Base-by-base conservation (phyloP, 2,888 invertebrate genomes). In the Monoplex corrugatus region DNA sequence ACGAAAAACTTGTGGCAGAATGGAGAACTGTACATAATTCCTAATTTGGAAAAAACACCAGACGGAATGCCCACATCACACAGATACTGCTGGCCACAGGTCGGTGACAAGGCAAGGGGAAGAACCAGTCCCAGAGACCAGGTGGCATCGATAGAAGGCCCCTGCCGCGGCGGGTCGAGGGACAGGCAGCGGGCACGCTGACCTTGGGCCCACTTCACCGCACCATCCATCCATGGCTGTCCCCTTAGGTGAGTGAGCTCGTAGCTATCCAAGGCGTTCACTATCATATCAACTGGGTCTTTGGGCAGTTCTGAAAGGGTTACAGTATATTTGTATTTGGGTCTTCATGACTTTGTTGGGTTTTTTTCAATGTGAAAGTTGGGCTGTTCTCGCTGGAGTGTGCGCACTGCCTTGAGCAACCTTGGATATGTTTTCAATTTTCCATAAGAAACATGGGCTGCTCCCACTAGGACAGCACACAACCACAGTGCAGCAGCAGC, bases 61-160 rank as follows among this genome's bases (percentile, higher is more conserved):
- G 97, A 96, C 45, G 98, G 98, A 94, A 98, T 97, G 92, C 98
- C 98, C 94, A 98, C 97, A 96, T 98, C 98, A 95, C 98, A 98
- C 92, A 98, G 97, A 96, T 98, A 98, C 93, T 98, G 96, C 91
- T 95, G 94, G 86, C 98, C 97, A 44, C 91, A 91, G 13, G 87
- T 50, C 13, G 91, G 45, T 16, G 86, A 78, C 23, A 89, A 87
- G 45, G 57, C 50, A 85, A 98, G 96, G 72, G 98, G 98, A 94
- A 98, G 96, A 83, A 97, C 97, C 86, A 98, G 97, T 91, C 97
- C 96, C 91, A 98, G 96, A 78, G 97, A 97, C 96, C 97, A 98
- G 96, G 98, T 98, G 82, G 97, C 96, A 80, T 96, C 95, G 75
- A 94, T 91, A 87, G 93, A 89, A 8, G 93, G 91, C 82, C 97